Evolutionary conservation across 2,113 vertebrate species (phyloP).

Genomic region (Brachypodius melanocephalos): DNA sequence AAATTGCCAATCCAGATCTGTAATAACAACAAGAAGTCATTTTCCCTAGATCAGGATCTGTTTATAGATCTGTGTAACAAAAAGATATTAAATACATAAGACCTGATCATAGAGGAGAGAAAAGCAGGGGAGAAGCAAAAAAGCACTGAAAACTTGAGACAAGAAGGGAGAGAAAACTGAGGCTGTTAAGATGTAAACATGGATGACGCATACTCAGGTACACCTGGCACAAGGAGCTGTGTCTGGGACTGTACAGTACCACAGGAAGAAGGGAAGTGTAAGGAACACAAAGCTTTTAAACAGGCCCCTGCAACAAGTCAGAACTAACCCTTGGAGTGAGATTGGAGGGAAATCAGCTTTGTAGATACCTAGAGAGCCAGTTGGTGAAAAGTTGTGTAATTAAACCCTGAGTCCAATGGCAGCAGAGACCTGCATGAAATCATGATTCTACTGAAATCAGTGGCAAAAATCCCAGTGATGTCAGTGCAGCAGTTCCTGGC

Average conservation of each 20-base stretch:
- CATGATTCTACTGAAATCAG: not conserved
- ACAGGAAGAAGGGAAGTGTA: not conserved
- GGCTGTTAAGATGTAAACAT: not conserved
- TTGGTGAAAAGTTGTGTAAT: not conserved
- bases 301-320: not conserved
- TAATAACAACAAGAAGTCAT: not conserved
- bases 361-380: not conserved
- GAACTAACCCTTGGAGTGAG: not conserved
- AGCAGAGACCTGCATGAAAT: conserved; percentile 6
- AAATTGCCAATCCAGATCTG: not conserved
- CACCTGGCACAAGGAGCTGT: rapidly evolving
- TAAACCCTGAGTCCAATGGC: not conserved
- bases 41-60: not conserved
- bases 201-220: not conserved
- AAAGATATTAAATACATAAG: not conserved
- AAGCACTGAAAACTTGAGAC: not conserved
- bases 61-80: not conserved
- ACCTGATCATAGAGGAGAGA: not conserved
- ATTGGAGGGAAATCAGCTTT: not conserved
- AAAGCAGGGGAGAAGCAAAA: not conserved
- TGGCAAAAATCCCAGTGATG: conserved; percentile 5
- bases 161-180: not conserved
- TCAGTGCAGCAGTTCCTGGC: not conserved
- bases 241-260: not conserved
- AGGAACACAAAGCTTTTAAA: not conserved